Percentiles rank a stretch among this genome's conserved stretches.
Conservation (phyloP, 1,140 invertebrate genomes). For the Penaeus japonicus region DNA sequence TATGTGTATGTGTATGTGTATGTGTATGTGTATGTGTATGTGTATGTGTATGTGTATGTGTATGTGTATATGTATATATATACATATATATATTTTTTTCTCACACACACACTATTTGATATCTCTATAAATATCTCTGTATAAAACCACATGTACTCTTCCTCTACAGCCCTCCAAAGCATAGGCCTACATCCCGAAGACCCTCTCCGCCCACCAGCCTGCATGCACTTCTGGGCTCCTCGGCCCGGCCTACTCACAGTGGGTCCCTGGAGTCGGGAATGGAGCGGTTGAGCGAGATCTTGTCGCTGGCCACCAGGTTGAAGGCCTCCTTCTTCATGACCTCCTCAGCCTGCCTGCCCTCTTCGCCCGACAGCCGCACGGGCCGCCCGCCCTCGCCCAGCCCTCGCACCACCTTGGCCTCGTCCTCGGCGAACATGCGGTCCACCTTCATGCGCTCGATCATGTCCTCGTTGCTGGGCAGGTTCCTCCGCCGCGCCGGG, state of each 20-base stretch:
- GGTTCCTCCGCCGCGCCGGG: not conserved
- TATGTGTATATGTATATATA: too few species aligned
- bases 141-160: not conserved
- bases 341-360: conserved; percentile 72
- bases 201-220: too few species aligned
- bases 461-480: conserved; percentile 33
- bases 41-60: too few species aligned
- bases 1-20: too few species aligned
- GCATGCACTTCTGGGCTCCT: not conserved
- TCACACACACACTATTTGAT: too few species aligned
- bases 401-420: conserved; percentile 67
- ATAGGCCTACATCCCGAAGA: too few species aligned
- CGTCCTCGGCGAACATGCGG: conserved; percentile 63
- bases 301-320: conserved; percentile 88
- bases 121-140: too few species aligned
- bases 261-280: conserved; percentile 82
- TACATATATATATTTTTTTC: too few species aligned
- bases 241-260: conserved; percentile 74
- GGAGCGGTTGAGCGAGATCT: conserved; percentile 83
- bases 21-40: too few species aligned
- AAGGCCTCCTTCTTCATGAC: conserved; percentile 85
- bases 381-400: conserved; percentile 78
- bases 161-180: too few species aligned
- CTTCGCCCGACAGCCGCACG: conserved; percentile 69
- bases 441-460: conserved; percentile 43